Evolutionary conservation across 2,888 invertebrate species (phyloP), one percentile per base, ranked within the genome.

Genomic region (Aspidapion aeneum): DNA sequence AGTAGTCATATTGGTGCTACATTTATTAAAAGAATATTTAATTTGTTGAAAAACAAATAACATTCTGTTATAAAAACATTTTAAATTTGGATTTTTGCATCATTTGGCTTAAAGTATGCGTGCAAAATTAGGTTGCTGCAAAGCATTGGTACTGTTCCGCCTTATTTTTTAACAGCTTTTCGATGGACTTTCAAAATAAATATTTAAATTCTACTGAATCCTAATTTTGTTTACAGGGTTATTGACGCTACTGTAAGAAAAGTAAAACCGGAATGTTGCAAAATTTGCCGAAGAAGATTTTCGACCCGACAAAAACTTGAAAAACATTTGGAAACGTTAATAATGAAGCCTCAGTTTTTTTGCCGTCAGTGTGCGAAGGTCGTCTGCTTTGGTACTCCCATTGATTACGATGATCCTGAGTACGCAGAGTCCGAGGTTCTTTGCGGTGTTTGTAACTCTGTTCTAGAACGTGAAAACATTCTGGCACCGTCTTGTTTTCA

Each of bases 261-360:
- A 56, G 17, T 58, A 55, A 54, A 35, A 60, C 7, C 20, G 54
- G 5, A 18, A 20, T 17, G 2, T 18, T 64, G 64, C 52, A 18
- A 20, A 18, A 55, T 21, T 9, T 61, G 64, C 51, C 56, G 22
- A 17, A 48, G 7, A 21, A 17, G 52, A 12, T 64, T 64, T 48
- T 12, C 48, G 21, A 50, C 58, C 22, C 9, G 52, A 57, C 35
- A 22, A 51, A 55, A 52, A n/a, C 18, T 64, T 22, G 9, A 9
- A 19, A 1, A 18, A 21, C 64, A 64, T 57, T 52, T 61, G 59
- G 22, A 55, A 0, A 58, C 76, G 0, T 20, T 79, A 79, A 1
- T 77, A 77, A 61, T 80, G 78, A 67, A 35, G 12, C 35, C 35
- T 12, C 35, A 35, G 35, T 35, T 35, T 35, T 35, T 35, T 35